Conservation (phyloP, 2,113 vertebrate genomes). For the Phaethon lepturus region DNA sequence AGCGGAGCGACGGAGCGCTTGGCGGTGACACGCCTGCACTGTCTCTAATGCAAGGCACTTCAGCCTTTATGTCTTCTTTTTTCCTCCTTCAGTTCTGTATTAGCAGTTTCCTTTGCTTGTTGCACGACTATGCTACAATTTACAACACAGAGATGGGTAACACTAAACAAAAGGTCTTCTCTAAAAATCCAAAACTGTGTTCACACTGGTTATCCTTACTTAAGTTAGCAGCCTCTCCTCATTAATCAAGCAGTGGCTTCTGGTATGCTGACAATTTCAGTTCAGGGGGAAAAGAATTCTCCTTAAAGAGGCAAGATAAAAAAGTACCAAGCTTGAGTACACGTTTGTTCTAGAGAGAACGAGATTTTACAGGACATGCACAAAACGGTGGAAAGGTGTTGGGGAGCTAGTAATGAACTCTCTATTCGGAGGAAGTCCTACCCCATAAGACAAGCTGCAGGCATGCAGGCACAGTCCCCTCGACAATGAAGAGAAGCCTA, state of each 20-base stretch:
- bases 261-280: neutral
- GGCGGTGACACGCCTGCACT: neutral
- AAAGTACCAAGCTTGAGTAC: neutral
- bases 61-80: neutral
- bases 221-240: neutral
- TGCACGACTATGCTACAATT: no score
- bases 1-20: neutral
- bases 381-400: rapidly evolving
- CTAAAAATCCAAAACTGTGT: neutral
- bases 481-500: neutral
- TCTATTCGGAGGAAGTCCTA: neutral
- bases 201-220: neutral
- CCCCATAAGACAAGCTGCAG: neutral
- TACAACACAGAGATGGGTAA: neutral
- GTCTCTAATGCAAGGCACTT: neutral
- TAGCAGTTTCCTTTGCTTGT: neutral
- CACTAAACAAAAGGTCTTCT: neutral
- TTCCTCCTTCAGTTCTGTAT: neutral
- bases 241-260: neutral
- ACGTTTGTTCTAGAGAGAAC: neutral
- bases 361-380: rapidly evolving
- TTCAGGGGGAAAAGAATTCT: neutral
- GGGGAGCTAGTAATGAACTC: neutral
- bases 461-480: neutral
- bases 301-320: neutral